Conservation (phyloP, 1,140 invertebrate species). For the Papilio dardanus region DNA sequence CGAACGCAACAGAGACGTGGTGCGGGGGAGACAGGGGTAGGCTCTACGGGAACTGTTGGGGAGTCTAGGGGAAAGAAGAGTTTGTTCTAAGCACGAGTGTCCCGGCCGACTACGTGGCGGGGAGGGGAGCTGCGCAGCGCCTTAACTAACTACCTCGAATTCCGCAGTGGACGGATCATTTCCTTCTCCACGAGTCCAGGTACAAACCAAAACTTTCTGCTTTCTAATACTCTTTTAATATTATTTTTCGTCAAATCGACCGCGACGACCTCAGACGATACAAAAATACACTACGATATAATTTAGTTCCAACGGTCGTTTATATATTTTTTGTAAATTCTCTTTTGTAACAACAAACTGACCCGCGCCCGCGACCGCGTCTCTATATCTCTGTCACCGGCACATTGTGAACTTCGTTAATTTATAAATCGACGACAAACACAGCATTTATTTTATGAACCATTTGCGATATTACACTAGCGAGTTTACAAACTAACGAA, state of each 20-base stretch:
- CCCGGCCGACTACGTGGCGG: constrained; percentile 3
- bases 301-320: constrained; percentile 61
- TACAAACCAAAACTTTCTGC: constrained; percentile 65
- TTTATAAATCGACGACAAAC: background rate
- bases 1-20: constrained; percentile 40
- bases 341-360: constrained; percentile 49
- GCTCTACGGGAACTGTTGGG: constrained; percentile 45
- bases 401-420: background rate
- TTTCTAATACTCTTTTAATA: constrained; percentile 42
- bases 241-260: constrained; percentile 64
- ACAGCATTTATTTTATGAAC: no score
- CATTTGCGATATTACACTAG: background rate
- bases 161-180: constrained; percentile 75
- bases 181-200: constrained; percentile 58
- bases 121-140: constrained; percentile 59
- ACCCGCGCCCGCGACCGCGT: constrained; percentile 55
- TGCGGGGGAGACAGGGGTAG: constrained; percentile 46
- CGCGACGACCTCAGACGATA: constrained; percentile 60
- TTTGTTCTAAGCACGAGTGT: background rate
- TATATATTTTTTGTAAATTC: constrained; percentile 46
- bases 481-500: background rate
- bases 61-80: background rate
- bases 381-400: constrained; percentile 46
- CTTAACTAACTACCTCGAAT: constrained; percentile 68
- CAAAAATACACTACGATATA: constrained; percentile 79